A percentile compares a stretch with the other conserved stretches of the same genome.
Evolutionary conservation across 2,797 vertebrate genomes (phyloP).

Genomic region (Sitta carolinensis): DNA sequence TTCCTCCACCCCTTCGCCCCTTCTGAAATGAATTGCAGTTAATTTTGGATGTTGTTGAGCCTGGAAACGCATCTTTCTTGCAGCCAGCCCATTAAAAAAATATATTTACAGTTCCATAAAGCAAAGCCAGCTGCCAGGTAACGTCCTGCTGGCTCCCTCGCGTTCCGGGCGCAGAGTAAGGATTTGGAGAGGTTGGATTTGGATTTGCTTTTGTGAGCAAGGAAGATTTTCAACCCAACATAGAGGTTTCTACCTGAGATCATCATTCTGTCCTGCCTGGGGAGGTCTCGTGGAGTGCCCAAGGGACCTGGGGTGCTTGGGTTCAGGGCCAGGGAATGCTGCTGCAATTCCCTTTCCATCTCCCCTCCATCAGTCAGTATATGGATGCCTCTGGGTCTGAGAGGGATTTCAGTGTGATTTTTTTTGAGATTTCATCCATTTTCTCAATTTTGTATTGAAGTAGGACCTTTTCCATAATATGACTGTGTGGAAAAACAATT

Average conservation of each 20-base stretch:
- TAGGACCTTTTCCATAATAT: not conserved
- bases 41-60: constrained; percentile 45
- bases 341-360: not conserved
- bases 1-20: not conserved
- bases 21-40: constrained; percentile 55
- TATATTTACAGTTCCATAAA: constrained; percentile 66
- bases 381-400: not conserved
- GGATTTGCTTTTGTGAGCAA: not conserved
- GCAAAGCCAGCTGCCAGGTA: constrained; percentile 66
- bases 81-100: constrained; percentile 61
- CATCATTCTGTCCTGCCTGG: not conserved
- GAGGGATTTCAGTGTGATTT: not conserved
- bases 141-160: not conserved
- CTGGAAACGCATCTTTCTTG: constrained; percentile 47
- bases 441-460: not conserved
- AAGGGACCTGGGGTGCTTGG: not conserved
- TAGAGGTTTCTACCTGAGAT: not conserved
- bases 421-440: not conserved
- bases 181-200: not conserved
- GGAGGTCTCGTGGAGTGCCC: not conserved
- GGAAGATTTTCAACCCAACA: not conserved
- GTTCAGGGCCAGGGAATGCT: not conserved
- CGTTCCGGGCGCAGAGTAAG: not conserved
- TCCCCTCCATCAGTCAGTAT: not conserved
- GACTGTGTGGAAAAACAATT: not conserved